Conservation (phyloP, 2,797 vertebrate genomes). For the Philypnodon macrostomus region DNA sequence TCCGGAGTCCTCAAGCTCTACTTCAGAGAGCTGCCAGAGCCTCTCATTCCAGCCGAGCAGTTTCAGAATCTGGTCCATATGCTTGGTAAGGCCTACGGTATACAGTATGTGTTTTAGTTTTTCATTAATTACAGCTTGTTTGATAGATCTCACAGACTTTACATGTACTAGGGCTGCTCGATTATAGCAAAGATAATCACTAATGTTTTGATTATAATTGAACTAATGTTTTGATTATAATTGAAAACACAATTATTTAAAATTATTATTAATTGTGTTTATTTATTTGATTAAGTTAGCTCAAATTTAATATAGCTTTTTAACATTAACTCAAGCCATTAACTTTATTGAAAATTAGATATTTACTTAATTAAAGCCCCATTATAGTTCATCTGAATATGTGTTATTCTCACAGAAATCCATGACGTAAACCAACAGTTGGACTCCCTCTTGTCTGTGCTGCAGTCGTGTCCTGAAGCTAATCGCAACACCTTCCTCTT, state of each 20-base stretch:
- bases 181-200: too few relatives aligned
- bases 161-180: too few relatives aligned
- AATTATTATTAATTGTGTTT: too few relatives aligned
- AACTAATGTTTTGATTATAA: too few relatives aligned
- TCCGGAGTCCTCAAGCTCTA: constrained; percentile 77
- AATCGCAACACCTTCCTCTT: constrained; percentile 77
- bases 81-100: constrained; percentile 61
- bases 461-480: constrained; percentile 65
- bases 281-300: too few relatives aligned
- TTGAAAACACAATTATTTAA: too few relatives aligned
- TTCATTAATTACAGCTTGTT: too few relatives aligned
- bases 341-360: constrained; percentile 1
- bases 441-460: constrained; percentile 61
- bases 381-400: neutral
- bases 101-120: too few relatives aligned
- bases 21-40: constrained; percentile 76
- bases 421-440: constrained; percentile 51
- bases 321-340: too few relatives aligned
- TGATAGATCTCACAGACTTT: too few relatives aligned
- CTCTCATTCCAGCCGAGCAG: constrained; percentile 67
- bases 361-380: neutral
- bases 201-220: too few relatives aligned
- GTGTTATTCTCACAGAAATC: constrained; percentile 51
- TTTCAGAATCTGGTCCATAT: constrained; percentile 62
- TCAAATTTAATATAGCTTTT: too few relatives aligned